A percentile compares a stretch with the other conserved stretches of the same genome.
Conservation (phyloP, 2,888 invertebrate genomes). For the Seira ritae region DNA sequence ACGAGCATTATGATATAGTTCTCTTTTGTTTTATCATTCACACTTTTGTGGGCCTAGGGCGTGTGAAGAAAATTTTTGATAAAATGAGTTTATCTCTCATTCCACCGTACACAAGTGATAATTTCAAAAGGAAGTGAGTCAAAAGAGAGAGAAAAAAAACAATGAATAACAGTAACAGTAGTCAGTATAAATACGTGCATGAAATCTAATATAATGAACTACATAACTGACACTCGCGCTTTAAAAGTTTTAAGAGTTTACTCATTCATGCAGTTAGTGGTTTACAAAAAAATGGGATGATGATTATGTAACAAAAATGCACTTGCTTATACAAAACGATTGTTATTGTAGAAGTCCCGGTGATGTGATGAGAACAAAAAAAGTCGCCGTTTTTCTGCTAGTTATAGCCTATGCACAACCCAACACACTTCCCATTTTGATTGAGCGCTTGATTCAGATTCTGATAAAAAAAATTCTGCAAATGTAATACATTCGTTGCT, state of each 20-base stretch:
- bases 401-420: background rate
- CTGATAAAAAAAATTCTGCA: too few species aligned
- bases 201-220: slow-evolving; percentile 14
- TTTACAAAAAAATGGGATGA: background rate
- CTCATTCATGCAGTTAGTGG: slow-evolving; percentile 26
- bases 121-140: slow-evolving; percentile 25
- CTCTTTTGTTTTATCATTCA: slow-evolving; percentile 28
- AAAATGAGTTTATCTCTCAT: slow-evolving; percentile 19
- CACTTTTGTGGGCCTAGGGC: slow-evolving; percentile 47
- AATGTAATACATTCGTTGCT: too few species aligned
- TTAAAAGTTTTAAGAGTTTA: background rate
- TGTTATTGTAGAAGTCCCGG: slow-evolving; percentile 11
- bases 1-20: background rate
- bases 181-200: slow-evolving; percentile 14
- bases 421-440: slow-evolving; percentile 17
- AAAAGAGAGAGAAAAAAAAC: slow-evolving; percentile 12
- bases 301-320: slow-evolving; percentile 16
- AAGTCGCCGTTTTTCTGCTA: slow-evolving; percentile 17
- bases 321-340: background rate
- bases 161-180: slow-evolving; percentile 15
- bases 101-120: slow-evolving; percentile 20
- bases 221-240: slow-evolving; percentile 24
- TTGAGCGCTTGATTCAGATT: background rate
- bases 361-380: background rate
- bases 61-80: slow-evolving; percentile 35